These are phyloP conservation scores for Macquaria ambigua DNA, from an alignment of 2,113 vertebrate genomes.

Conservation along the genomic window DNA sequence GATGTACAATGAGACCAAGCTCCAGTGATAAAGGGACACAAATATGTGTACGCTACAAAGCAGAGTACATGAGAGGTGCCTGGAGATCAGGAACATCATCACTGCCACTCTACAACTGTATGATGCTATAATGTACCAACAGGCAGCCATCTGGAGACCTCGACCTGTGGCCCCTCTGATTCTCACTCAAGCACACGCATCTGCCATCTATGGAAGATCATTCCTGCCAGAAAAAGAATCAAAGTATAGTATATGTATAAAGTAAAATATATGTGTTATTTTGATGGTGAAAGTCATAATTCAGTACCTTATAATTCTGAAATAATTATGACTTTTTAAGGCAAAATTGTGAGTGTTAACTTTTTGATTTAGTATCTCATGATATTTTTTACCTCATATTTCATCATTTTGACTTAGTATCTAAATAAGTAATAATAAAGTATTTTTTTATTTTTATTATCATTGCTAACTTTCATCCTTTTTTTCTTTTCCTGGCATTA, in stretches of 20 bases:
- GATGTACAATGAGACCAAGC: conserved; percentile 36
- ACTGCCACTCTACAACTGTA: background rate
- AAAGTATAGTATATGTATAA: no score
- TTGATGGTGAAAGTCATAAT: no score
- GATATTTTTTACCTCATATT: background rate
- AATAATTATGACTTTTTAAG: no score
- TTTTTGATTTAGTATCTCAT: no score
- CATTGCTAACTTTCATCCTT: background rate
- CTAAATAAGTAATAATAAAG: no score
- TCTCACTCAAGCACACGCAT: background rate
- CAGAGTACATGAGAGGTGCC: background rate
- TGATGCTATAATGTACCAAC: background rate
- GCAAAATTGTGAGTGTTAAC: no score
- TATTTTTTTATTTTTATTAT: background rate
- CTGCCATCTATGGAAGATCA: background rate
- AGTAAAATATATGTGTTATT: no score
- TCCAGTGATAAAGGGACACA: conserved; percentile 25
- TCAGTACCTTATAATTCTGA: no score
- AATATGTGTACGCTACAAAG: background rate
- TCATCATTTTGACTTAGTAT: background rate
- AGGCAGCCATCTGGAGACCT: background rate
- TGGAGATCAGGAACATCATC: background rate
- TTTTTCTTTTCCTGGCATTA: background rate
- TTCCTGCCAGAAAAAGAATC: background rate
- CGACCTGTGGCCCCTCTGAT: background rate